Evolutionary conservation across 2,797 vertebrate species (phyloP).

Genomic region (Urosaurus nigricauda): DNA sequence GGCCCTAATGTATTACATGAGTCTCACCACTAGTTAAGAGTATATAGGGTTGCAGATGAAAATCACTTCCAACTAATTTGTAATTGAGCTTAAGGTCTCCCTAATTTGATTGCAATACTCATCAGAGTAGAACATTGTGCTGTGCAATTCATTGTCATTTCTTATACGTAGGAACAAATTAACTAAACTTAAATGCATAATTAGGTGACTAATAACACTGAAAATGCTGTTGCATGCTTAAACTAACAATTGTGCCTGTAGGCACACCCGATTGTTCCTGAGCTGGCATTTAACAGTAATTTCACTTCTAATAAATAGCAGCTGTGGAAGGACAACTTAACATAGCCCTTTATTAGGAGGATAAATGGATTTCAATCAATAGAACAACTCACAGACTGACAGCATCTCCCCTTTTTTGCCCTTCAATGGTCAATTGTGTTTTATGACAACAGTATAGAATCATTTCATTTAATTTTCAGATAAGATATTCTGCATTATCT

Average conservation of each 20-base stretch:
- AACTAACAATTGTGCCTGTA: slow-evolving; percentile 19
- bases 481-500: not conserved
- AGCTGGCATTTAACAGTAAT: slow-evolving; percentile 14
- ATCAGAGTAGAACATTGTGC: slow-evolving; percentile 16
- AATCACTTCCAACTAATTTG: slow-evolving; percentile 24
- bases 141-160: slow-evolving; percentile 38
- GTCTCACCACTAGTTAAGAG: not conserved
- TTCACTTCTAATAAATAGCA: slow-evolving; percentile 31
- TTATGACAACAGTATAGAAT: not conserved
- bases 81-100: not conserved
- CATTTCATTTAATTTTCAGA: not conserved
- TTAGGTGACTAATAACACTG: slow-evolving; percentile 42
- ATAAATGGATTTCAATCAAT: slow-evolving; percentile 28
- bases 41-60: not conserved
- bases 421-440: not conserved
- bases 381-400: not conserved
- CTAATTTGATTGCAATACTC: slow-evolving; percentile 25
- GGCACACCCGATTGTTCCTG: slow-evolving; percentile 12
- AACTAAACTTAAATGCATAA: slow-evolving; percentile 46
- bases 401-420: not conserved
- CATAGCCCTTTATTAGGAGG: not conserved
- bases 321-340: slow-evolving; percentile 20
- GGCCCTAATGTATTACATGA: not conserved
- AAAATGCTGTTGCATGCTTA: slow-evolving; percentile 40
- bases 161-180: slow-evolving; percentile 20